These are phyloP conservation scores for Proales similis DNA, from an alignment of 1,140 invertebrate genomes.

Conservation along the genomic window DNA sequence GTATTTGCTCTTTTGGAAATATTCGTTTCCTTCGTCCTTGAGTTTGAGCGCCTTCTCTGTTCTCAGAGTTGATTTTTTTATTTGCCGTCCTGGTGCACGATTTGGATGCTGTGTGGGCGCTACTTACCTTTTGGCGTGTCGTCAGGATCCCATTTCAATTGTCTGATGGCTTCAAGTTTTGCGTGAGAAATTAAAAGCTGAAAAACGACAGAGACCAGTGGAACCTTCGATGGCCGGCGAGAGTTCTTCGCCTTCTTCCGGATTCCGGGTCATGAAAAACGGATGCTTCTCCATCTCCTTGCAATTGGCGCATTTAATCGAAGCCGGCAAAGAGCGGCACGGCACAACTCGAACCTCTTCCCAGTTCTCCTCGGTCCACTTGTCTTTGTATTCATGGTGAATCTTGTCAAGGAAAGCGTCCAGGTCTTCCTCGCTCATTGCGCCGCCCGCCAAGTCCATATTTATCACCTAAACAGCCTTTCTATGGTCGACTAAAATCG, in stretches of 20 bases:
- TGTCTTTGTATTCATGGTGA: slow-evolving; percentile 24
- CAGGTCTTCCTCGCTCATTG: slow-evolving; percentile 1
- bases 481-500: no score
- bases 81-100: neutral
- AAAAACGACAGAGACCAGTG: neutral
- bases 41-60: slow-evolving; percentile 32
- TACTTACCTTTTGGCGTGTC: slow-evolving; percentile 17
- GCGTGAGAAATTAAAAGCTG: neutral
- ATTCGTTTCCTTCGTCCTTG: slow-evolving; percentile 35
- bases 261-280: slow-evolving; percentile 31
- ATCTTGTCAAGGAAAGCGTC: slow-evolving; percentile 34
- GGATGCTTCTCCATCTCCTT: slow-evolving; percentile 38
- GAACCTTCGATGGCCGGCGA: slow-evolving; percentile 29
- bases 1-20: slow-evolving; percentile 36
- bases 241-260: slow-evolving; percentile 12
- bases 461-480: no score
- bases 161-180: slow-evolving; percentile 7
- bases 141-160: slow-evolving; percentile 37
- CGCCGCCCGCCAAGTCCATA: no score
- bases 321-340: neutral
- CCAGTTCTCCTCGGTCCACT: slow-evolving; percentile 36
- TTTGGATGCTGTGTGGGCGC: neutral
- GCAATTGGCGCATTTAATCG: neutral
- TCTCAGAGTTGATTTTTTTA: neutral
- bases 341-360: slow-evolving; percentile 8